These are phyloP conservation scores for Capricornis sumatraensis DNA, from an alignment of 2,113 vertebrate species.

Conservation along the genomic window DNA sequence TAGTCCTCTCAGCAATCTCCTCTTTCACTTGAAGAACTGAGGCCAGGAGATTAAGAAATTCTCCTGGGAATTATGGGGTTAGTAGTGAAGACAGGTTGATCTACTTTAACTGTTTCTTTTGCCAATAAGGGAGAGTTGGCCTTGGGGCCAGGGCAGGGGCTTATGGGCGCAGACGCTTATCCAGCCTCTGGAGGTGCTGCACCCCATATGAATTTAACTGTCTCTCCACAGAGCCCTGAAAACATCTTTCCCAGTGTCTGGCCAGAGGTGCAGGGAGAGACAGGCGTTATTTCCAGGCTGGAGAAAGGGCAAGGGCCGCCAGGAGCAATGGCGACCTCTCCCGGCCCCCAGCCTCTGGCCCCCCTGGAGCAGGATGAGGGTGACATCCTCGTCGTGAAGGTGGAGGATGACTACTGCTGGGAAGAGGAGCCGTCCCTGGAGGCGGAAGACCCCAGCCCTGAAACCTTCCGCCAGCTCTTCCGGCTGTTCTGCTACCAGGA, in stretches of 20 bases:
- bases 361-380: slow-evolving; percentile 26
- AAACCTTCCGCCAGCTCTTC: slow-evolving; percentile 44
- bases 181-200: background rate
- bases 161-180: background rate
- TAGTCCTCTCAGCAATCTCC: background rate
- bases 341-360: background rate
- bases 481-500: slow-evolving; percentile 47
- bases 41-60: background rate
- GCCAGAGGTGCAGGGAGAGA: background rate
- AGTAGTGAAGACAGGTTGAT: background rate
- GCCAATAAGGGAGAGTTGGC: background rate
- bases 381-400: slow-evolving; percentile 30
- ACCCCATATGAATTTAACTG: background rate
- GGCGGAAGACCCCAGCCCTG: background rate
- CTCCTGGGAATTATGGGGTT: background rate
- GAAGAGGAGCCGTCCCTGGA: background rate
- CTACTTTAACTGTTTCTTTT: background rate
- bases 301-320: background rate
- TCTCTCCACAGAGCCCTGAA: slow-evolving; percentile 20
- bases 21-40: background rate
- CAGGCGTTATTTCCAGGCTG: background rate
- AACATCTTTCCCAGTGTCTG: background rate
- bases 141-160: background rate
- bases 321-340: background rate
- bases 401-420: slow-evolving; percentile 34